A percentile compares a stretch with the other conserved stretches of the same genome.
Evolutionary conservation across 2,797 vertebrate genomes (phyloP).

Genomic region (Scleropages formosus): DNA sequence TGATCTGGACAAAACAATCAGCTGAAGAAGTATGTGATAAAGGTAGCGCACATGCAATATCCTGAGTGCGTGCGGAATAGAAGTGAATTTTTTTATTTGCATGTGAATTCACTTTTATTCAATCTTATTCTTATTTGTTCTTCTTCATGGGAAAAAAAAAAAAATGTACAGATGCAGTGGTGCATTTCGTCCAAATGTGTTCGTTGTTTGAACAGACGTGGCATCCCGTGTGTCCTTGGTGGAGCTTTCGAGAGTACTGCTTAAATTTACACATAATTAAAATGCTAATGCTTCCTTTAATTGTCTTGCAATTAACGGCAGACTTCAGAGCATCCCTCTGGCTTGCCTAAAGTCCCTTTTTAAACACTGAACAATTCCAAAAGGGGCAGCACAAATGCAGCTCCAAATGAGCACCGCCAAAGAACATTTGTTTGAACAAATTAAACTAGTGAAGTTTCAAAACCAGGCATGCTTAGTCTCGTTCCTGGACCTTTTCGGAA

Average conservation of each 20-base stretch:
- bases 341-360: not conserved
- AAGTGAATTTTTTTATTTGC: not conserved
- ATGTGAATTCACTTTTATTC: not conserved
- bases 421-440: slow-evolving; percentile 18
- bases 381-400: not conserved
- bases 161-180: too few species aligned
- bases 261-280: not conserved
- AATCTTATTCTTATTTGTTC: not conserved
- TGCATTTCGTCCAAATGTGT: not conserved
- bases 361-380: slow-evolving; percentile 27
- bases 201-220: not conserved
- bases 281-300: slow-evolving; percentile 22
- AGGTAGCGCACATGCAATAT: not conserved
- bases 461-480: not conserved
- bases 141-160: not conserved
- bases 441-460: not conserved
- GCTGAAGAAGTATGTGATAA: too few species aligned
- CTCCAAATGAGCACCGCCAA: not conserved
- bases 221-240: not conserved
- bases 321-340: not conserved
- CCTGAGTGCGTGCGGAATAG: too few species aligned
- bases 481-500: not conserved
- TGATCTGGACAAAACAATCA: too few species aligned
- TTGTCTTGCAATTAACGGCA: slow-evolving; percentile 25
- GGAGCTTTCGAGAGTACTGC: not conserved